A percentile compares a stretch with the other conserved stretches of the same genome.
Conservation (phyloP, 2,888 invertebrate genomes). For the Lampropteryx suffumata region DNA sequence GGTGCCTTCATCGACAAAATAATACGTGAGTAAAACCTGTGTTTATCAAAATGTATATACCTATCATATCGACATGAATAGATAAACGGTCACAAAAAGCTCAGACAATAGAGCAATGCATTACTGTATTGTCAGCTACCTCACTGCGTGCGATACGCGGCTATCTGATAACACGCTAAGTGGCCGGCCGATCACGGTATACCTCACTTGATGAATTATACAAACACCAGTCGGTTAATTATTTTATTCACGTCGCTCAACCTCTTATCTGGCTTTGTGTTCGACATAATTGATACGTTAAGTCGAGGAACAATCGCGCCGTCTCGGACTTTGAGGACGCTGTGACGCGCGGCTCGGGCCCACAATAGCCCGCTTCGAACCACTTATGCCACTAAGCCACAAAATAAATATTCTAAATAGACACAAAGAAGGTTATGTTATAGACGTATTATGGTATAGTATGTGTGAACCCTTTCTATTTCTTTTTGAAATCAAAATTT, state of each 20-base stretch:
- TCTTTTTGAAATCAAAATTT: conserved; percentile 48
- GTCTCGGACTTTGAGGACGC: conserved; percentile 55
- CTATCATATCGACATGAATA: conserved; percentile 48
- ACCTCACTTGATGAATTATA: conserved; percentile 77
- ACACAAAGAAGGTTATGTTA: conserved; percentile 70
- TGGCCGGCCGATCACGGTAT: conserved; percentile 62
- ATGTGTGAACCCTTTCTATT: conserved; percentile 53
- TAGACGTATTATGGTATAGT: conserved; percentile 78
- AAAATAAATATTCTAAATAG: conserved; percentile 39
- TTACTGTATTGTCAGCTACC: conserved; percentile 66
- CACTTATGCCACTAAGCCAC: conserved; percentile 43
- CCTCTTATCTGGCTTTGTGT: conserved; percentile 74
- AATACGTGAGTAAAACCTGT: too few species aligned
- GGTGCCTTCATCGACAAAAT: too few species aligned
- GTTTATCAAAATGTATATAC: too few species aligned
- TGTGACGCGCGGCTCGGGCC: conserved; percentile 30
- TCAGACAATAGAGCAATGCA: conserved; percentile 62
- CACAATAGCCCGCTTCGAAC: conserved; percentile 41
- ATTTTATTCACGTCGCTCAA: conserved; percentile 81
- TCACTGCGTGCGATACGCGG: conserved; percentile 48
- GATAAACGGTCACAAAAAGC: conserved; percentile 53
- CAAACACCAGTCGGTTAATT: conserved; percentile 82
- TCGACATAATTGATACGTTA: conserved; percentile 81
- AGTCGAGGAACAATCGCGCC: conserved; percentile 76
- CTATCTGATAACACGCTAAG: conserved; percentile 75